These are phyloP conservation scores for Byasa hedistus DNA, from an alignment of 2,888 invertebrate species.

Conservation along the genomic window DNA sequence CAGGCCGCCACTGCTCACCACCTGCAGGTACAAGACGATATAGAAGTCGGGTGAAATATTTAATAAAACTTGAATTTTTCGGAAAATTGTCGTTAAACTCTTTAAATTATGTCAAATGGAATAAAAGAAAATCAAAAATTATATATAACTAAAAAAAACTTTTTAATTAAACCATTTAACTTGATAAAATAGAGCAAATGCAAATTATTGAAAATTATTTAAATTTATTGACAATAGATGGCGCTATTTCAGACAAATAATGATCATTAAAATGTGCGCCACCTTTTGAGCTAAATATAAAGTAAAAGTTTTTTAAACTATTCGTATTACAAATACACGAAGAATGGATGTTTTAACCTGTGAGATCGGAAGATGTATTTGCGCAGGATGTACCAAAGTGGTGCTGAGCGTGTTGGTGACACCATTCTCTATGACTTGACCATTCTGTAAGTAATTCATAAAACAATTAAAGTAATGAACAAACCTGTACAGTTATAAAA, in stretches of 20 bases:
- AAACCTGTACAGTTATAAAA: background rate
- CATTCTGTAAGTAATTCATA: conserved; percentile 53
- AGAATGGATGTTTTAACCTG: conserved; percentile 50
- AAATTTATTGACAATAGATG: background rate
- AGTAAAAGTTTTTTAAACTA: background rate
- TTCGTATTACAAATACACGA: background rate
- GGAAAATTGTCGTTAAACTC: too few relatives aligned
- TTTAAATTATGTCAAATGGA: too few relatives aligned
- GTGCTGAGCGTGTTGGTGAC: conserved; percentile 59
- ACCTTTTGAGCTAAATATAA: background rate
- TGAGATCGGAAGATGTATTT: conserved; percentile 72
- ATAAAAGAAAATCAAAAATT: too few relatives aligned
- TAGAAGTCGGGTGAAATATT: too few relatives aligned
- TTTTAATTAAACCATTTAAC: too few relatives aligned
- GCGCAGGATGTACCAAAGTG: conserved; percentile 70
- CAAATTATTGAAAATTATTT: background rate
- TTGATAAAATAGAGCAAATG: too few relatives aligned
- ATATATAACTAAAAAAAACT: too few relatives aligned
- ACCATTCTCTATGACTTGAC: conserved; percentile 59
- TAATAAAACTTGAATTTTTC: too few relatives aligned
- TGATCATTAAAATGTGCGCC: background rate
- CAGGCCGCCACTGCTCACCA: conserved; percentile 70
- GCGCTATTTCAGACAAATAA: background rate
- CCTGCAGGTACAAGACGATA: conserved; percentile 42
- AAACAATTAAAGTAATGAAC: conserved; percentile 15